Conservation (phyloP, 2,888 invertebrate species). For the Priapulus caudatus region DNA sequence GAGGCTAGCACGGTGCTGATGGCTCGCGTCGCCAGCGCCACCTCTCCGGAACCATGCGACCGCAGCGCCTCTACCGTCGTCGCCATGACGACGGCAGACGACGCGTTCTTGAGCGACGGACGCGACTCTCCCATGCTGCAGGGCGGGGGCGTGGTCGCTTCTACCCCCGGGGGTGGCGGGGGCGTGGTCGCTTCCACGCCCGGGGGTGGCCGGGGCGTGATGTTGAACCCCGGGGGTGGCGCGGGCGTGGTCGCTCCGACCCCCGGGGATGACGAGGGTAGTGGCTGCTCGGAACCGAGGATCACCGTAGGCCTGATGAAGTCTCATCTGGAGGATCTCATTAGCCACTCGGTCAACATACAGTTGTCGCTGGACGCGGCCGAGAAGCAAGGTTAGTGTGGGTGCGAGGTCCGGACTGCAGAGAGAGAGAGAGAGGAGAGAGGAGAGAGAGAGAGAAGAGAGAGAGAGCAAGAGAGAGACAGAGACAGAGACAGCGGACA, state of each 20-base stretch:
- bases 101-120: too few species aligned
- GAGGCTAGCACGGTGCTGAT: not conserved
- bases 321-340: slow-evolving; percentile 3
- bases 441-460: too few species aligned
- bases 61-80: too few species aligned
- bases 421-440: too few species aligned
- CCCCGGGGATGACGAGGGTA: not conserved
- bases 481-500: too few species aligned
- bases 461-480: too few species aligned
- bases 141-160: not conserved
- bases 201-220: too few species aligned
- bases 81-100: too few species aligned
- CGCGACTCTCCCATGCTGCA: too few species aligned
- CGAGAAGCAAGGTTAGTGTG: not conserved
- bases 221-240: too few species aligned
- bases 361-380: not conserved
- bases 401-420: too few species aligned
- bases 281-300: not conserved
- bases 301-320: not conserved
- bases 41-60: not conserved
- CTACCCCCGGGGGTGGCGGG: not conserved
- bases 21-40: not conserved
- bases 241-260: not conserved
- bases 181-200: not conserved
- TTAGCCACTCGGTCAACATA: not conserved